Base-by-base conservation (phyloP, 2,888 invertebrate species). In the Drosophila neonasuta region DNA sequence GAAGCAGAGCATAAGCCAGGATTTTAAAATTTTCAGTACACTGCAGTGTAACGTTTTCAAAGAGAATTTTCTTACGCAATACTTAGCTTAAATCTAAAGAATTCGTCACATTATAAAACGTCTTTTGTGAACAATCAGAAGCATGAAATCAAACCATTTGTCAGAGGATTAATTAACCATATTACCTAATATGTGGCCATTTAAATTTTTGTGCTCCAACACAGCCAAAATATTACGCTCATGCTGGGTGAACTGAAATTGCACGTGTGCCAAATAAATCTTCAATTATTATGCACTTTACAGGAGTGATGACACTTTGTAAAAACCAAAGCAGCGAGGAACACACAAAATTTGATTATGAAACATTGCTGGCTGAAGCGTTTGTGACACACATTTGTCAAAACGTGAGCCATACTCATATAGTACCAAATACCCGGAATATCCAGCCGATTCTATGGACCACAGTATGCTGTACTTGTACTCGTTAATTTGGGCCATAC, bases 281-380 rank as follows among this genome's bases (percentile, higher is more conserved):
- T 54, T 54, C 65, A 76, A 66, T 68, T 59, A 52, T 58, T 62
- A 39, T 66, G 51, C 61, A 57, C 61, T 72, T 65, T 60, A 46
- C 24, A 50, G 59, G 44, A 52, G 51, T 42, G 34, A n/a, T 24
- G 45, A 41, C 52, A 64, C 42, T 77, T 76, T 72, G 72, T 51
- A 59, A 58, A 78, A 63, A 65, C 45, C 44, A 42, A 24, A 42
- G 46, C 59, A 30, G 42, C 42, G 30, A 15, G 49, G 56, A 57
- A 67, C 24, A 55, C 67, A 55, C 67, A 63, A 67, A 77, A 74
- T 80, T 77, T 79, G 77, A 80, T 79, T 80, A 79, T 80, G 77
- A 79, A 80, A 77, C 74, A 79, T 79, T 57, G 74, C 58, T 20
- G 54, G 34, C 11, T 36, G 60, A 48, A 55, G 59, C 60, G 58